A percentile compares a stretch with the other conserved stretches of the same genome.
Evolutionary conservation across 2,113 vertebrate genomes (phyloP).

Genomic region (Rousettus leschenaultii): DNA sequence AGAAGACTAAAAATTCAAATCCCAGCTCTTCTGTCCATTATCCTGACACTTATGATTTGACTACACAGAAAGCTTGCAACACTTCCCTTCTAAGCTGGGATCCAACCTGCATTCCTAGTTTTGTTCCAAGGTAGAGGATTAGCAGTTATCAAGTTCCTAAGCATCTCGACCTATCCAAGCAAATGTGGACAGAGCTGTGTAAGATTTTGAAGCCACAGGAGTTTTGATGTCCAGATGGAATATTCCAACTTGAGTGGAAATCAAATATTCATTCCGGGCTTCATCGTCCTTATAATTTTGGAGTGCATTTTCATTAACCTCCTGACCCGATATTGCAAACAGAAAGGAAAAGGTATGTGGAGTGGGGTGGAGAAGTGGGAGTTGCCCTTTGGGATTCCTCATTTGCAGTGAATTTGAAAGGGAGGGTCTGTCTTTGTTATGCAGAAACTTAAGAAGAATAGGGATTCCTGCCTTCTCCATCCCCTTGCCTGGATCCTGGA

Average conservation of each 20-base stretch:
- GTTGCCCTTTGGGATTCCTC: neutral
- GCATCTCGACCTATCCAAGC: neutral
- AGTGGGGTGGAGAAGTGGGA: conserved; percentile 2
- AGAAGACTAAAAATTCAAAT: neutral
- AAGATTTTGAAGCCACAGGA: conserved; percentile 38
- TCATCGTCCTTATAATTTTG: conserved; percentile 66
- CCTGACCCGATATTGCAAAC: conserved; percentile 75
- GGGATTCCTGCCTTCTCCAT: neutral
- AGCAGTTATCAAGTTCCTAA: neutral
- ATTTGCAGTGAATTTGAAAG: conserved; percentile 19
- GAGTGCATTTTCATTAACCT: conserved; percentile 77
- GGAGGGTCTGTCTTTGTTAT: conserved; percentile 36
- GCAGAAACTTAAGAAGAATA: neutral
- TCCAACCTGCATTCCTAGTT: neutral
- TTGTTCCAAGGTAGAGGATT: conserved; percentile 11
- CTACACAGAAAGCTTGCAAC: neutral
- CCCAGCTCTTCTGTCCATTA: neutral
- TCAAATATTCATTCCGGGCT: conserved; percentile 57
- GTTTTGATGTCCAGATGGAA: conserved; percentile 47
- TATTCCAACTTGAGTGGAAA: conserved; percentile 64
- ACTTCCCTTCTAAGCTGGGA: neutral
- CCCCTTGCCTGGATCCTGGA: neutral
- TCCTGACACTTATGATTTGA: neutral
- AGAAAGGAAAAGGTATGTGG: conserved; percentile 71
- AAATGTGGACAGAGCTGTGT: neutral